Evolutionary conservation across 2,113 vertebrate genomes (phyloP), one percentile per base, ranked within the genome.

Genomic region (Apteryx mantelli): DNA sequence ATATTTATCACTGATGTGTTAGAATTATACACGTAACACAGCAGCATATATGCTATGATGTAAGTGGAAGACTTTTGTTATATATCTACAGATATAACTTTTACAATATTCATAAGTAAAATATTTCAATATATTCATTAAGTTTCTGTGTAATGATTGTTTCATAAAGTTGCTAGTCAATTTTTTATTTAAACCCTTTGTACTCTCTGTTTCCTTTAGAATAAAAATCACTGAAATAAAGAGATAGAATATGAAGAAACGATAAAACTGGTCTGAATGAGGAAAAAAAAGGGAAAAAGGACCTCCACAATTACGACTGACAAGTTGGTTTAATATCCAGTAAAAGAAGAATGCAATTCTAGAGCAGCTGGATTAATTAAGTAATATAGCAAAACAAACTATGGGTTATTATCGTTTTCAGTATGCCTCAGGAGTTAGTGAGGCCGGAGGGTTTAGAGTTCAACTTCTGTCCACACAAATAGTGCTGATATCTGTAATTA

Each of bases 291-390:
- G 20, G 58, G 68, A 79, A 92, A 80, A 84, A 95, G 77, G 42
- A 91, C n/a, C 36, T 93, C 74, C 74, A 56, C 86, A 93, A 96
- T 96, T 96, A 95, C 82, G 13, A 92, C 90, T 98, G 98, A 98
- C 95, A 97, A 98, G 97, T 98, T 98, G 97, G 93, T 97, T 98
- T 98, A 98, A 98, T 98, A 98, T 97, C 95, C 64, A 94, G 79
- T 89, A 86, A 93, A 91, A 96, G 65, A 96, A 89, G 76, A 95
- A 91, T 82, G 82, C 60, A 96, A 48, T 93, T 92, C 70, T 60
- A 70, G 63, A 93, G 80, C 74, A 86, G 78, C 90, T 90, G 89
- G 94, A 97, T 96, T 97, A 97, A 98, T 97, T 97, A 98, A 96
- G 95, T 93, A 93, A 97, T 97, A 97, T 81, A 79, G 93, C 88